phyloP scores from a whole-genome alignment of 1,140 invertebrate genomes.

The Euschistus heros region DNA sequence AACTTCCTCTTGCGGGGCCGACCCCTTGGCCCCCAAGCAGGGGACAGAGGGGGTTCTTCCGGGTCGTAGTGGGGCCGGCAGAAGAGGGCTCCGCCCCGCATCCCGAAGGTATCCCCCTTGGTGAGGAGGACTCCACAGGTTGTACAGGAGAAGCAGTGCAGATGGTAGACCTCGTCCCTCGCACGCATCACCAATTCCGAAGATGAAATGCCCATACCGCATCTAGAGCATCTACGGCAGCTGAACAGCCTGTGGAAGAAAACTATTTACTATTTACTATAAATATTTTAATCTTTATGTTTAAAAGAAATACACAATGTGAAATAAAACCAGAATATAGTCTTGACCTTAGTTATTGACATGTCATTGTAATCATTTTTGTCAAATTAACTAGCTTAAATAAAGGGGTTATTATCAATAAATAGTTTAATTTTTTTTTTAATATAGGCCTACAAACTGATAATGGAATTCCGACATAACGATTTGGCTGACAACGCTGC shows the following conservation, averaged over 20 bases:
- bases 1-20: slow-evolving; percentile 70
- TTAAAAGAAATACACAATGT: too few relatives aligned
- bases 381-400: too few relatives aligned
- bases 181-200: slow-evolving; percentile 88
- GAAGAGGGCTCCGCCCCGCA: slow-evolving; percentile 43
- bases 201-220: slow-evolving; percentile 71
- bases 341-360: too few relatives aligned
- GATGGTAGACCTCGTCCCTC: slow-evolving; percentile 75
- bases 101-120: slow-evolving; percentile 82
- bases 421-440: too few relatives aligned
- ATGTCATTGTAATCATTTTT: too few relatives aligned
- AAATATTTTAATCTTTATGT: too few relatives aligned
- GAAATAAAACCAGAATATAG: too few relatives aligned
- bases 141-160: slow-evolving; percentile 81
- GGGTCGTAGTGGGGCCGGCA: slow-evolving; percentile 55
- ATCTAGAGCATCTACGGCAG: slow-evolving; percentile 71
- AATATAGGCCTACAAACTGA: too few relatives aligned
- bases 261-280: too few relatives aligned
- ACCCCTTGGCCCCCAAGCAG: slow-evolving; percentile 55
- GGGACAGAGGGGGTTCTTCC: slow-evolving; percentile 42
- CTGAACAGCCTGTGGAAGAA: slow-evolving; percentile 56
- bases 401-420: too few relatives aligned
- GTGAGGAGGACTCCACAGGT: slow-evolving; percentile 65
- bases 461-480: too few relatives aligned
- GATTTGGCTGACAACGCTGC: too few relatives aligned